Base-by-base conservation (phyloP, 1,140 invertebrate genomes). In the Arctopsyche grandis region DNA sequence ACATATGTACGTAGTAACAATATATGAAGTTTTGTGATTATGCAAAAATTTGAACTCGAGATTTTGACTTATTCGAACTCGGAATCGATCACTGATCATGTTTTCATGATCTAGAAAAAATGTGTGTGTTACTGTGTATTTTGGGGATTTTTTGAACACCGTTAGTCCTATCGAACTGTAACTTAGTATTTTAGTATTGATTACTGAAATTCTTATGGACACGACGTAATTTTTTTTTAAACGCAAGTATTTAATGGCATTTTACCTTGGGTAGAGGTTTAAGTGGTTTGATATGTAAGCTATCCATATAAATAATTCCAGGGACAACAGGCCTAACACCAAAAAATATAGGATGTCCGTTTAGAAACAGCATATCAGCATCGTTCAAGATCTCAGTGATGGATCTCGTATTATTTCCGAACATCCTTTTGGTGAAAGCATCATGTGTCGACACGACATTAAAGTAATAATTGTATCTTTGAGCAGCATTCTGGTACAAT, bases 301-400 rank as follows among this genome's bases (percentile, higher is more conserved):
- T 86, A 24, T 84, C 86, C 69, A 89, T 82, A 70, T 85, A 78
- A 5, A 89, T 83, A 5, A 87, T 85, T 44, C 79, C 82, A 9
- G 87, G 87, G 19, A 85, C 81, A 22, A 84, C 69, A 7, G 89
- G 84, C 69, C 85, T 83, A 10, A 84, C 80, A 69, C 84, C 81
- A 56, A 84, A 77, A 70, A 87, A 81, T 14, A 84, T 79, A 9
- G 84, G 85, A 84, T 89, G 86, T n/a, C 78, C 83, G 78, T 85
- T 87, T 0, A 85, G 69, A 38, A 91, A 85, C 14, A 89, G 74
- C 78, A 91, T 79, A 46, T 85, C 87, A 0, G 86, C 83, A 81
- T 87, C 86, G 46, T 83, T 82, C 52, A 84, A 83, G 16, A 90
- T 78, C 69, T 88, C 85, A 0, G 83, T 79, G 9, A 88, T 46